Percentiles rank a stretch among this genome's conserved stretches.
phyloP scores from a whole-genome alignment of 1,140 invertebrate species.

The Chymomyza costata region DNA sequence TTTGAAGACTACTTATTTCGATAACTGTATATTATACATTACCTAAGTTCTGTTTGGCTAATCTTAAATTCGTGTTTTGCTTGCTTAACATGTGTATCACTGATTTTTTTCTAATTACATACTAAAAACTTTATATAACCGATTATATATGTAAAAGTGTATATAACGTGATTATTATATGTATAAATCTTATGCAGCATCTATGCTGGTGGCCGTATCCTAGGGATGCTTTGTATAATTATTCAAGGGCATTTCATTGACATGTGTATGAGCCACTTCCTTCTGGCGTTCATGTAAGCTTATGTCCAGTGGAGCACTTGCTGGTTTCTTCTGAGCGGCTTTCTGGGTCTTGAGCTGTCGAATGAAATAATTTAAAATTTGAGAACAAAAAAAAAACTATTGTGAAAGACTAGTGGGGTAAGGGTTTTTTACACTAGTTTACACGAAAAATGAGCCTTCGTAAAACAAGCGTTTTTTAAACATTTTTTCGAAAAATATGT shows the following conservation, averaged over 20 bases:
- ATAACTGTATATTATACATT: too few species aligned
- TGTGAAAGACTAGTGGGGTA: too few species aligned
- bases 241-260: constrained; percentile 67
- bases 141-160: constrained; percentile 18
- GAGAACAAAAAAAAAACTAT: too few species aligned
- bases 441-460: too few species aligned
- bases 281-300: constrained; percentile 64
- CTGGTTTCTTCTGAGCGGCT: constrained; percentile 61
- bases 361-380: too few species aligned
- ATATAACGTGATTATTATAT: constrained; percentile 7
- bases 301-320: constrained; percentile 58
- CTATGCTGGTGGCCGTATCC: constrained; percentile 61
- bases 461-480: too few species aligned
- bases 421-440: too few species aligned
- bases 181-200: constrained; percentile 53
- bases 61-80: constrained; percentile 40
- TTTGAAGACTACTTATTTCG: too few species aligned
- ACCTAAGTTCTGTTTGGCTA: constrained; percentile 9
- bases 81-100: constrained; percentile 53
- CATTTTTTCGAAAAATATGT: too few species aligned
- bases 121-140: constrained; percentile 10
- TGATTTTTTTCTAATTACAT: constrained; percentile 35
- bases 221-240: constrained; percentile 75
- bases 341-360: constrained; percentile 74
- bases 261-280: constrained; percentile 58